Conservation (phyloP, 2,888 invertebrate species). For the Drosophila anomalipes region DNA sequence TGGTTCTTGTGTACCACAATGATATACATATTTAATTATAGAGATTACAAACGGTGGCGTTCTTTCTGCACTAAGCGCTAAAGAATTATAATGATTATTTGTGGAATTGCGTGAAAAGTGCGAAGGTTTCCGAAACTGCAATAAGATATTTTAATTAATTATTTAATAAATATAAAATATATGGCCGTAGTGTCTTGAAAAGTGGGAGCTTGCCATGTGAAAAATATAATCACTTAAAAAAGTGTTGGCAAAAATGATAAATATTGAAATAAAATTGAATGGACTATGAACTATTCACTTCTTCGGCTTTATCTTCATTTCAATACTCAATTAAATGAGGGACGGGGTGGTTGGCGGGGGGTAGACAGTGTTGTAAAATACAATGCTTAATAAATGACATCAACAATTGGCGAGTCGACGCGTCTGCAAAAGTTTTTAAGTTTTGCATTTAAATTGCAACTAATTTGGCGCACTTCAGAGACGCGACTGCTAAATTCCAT, state of each 20-base stretch:
- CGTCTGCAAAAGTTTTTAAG: constrained; percentile 50
- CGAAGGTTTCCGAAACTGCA: constrained; percentile 7
- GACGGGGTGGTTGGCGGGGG: too few species aligned
- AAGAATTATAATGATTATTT: constrained; percentile 19
- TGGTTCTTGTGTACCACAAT: constrained; percentile 2
- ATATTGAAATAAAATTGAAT: neutral
- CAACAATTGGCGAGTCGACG: constrained; percentile 29
- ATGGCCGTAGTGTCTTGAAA: too few species aligned
- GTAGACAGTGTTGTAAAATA: constrained; percentile 29
- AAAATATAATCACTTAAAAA: neutral
- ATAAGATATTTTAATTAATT: neutral
- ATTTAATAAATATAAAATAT: neutral
- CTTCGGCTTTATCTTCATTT: constrained; percentile 6
- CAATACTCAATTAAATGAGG: constrained; percentile 46
- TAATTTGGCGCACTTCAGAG: constrained; percentile 67
- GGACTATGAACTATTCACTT: neutral
- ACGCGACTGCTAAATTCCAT: constrained; percentile 60
- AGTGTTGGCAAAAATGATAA: neutral
- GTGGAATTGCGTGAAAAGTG: constrained; percentile 22
- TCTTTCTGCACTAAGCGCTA: constrained; percentile 7
- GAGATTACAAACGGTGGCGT: constrained; percentile 3
- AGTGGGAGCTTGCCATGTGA: neutral
- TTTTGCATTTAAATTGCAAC: constrained; percentile 80
- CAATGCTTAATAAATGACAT: constrained; percentile 52
- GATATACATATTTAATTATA: constrained; percentile 10